Evolutionary conservation across 2,888 invertebrate genomes (phyloP), one percentile per base, ranked within the genome.

Genomic region (Anticlea derivata): DNA sequence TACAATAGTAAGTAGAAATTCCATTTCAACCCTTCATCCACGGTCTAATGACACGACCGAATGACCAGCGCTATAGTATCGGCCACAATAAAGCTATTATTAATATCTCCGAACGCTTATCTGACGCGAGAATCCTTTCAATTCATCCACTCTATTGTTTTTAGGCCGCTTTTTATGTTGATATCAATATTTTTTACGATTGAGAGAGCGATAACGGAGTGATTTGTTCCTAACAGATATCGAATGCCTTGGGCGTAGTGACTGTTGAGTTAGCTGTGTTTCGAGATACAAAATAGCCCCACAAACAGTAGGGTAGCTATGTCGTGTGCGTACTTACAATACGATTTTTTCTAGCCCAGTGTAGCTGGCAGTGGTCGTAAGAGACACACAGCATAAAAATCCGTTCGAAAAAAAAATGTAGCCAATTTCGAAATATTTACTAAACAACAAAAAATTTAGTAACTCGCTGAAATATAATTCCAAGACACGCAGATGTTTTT

Each of bases 171-270:
- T 87, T 88, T 90, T 89, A 77, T 86, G 73, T 81, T 82, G 87
- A 86, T 88, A 88, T 86, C 86, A 84, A 86, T 86, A 84, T 86
- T 89, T 90, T 89, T 89, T 86, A 81, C 83, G 89, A 89, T 89
- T 75, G 76, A 72, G 74, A 78, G 75, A 75, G 69, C 80, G 89
- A 89, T 89, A 89, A 88, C 86, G 78, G 76, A 78, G 86, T 88
- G 88, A 89, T 89, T 89, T 88, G 88, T 88, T 85, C 85, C 63
- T 74, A 82, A 78, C 73, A 78, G 84, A 87, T 89, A 87, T 83
- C 80, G 79, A 73, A 45, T 53, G 48, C 53, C 44, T 49, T 20
- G 11, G 53, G 53, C 44, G 8, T 27, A 34, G 34, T 33, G 13
- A 43, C 47, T 52, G 31, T 37, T 41, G 5, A n/a, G 65, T 69